phyloP scores from a whole-genome alignment of 2,888 invertebrate genomes.

The Noctuana brunneofusca region DNA sequence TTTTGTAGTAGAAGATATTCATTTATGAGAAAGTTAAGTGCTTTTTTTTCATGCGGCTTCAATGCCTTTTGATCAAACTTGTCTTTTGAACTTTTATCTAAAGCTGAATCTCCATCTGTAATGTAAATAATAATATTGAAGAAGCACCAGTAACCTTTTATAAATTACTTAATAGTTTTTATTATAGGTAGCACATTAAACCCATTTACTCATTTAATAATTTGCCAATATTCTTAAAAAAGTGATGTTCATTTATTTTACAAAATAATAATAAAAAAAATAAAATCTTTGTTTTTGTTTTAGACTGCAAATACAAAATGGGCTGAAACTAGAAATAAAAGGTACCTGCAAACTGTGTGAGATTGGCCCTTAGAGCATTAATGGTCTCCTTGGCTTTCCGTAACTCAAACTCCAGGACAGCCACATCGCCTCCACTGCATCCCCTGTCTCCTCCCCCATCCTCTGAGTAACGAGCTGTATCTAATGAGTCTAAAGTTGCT shows the following conservation, averaged over 20 bases:
- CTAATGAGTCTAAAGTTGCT: slow-evolving; percentile 93
- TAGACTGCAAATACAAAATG: no score
- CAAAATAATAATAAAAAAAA: no score
- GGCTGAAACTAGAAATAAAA: neutral
- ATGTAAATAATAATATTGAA: neutral
- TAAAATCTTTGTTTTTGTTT: no score
- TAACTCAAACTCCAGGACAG: slow-evolving; percentile 93
- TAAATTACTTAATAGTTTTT: neutral
- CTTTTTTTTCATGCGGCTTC: slow-evolving; percentile 91
- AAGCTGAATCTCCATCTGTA: slow-evolving; percentile 71
- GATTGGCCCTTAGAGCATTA: slow-evolving; percentile 89
- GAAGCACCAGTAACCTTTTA: no score
- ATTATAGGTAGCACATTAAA: no score
- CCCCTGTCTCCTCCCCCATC: slow-evolving; percentile 94
- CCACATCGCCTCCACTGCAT: slow-evolving; percentile 90
- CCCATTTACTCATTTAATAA: slow-evolving; percentile 2
- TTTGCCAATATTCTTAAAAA: neutral
- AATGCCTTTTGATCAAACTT: slow-evolving; percentile 74
- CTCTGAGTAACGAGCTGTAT: slow-evolving; percentile 93
- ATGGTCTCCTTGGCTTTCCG: slow-evolving; percentile 94
- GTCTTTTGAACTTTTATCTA: slow-evolving; percentile 67
- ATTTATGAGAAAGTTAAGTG: slow-evolving; percentile 93
- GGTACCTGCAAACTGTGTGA: slow-evolving; percentile 89
- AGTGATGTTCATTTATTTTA: no score
- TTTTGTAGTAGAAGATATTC: slow-evolving; percentile 91